Evolutionary conservation across 35 echinoderm and acorn worm genomes (phyloP).

Genomic region (Hemicentrotus pulcherrimus): DNA sequence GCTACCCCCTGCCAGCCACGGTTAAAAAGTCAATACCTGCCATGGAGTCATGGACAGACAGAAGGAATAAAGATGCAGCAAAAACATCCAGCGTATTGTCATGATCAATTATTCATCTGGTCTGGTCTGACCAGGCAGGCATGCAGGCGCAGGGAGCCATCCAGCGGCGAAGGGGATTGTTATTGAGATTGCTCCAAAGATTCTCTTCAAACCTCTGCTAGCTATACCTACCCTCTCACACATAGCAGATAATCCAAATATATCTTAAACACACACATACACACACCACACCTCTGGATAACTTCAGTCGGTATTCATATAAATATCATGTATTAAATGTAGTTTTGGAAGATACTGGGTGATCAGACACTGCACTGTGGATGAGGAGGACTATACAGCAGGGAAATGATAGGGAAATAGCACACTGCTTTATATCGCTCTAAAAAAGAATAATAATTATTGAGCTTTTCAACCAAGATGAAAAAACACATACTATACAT

Average conservation of each 20-base stretch:
- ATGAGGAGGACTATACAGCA: too few species aligned
- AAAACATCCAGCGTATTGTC: not conserved
- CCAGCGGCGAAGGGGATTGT: not conserved
- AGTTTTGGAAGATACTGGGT: too few species aligned
- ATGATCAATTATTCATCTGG: not conserved
- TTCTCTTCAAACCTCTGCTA: not conserved
- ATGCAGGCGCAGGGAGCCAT: not conserved
- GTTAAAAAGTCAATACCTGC: not conserved
- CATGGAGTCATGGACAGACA: not conserved
- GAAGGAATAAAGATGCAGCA: not conserved
- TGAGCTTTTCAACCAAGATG: too few species aligned
- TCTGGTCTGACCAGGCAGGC: not conserved
- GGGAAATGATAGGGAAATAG: too few species aligned
- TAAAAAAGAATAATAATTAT: too few species aligned
- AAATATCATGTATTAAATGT: too few species aligned
- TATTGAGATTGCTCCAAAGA: not conserved
- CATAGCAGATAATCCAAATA: not conserved
- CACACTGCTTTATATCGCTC: too few species aligned
- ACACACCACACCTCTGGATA: not conserved
- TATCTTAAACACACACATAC: not conserved
- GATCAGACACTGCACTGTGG: too few species aligned
- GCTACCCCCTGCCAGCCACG: not conserved
- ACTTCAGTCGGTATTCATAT: too few species aligned
- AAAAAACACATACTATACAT: too few species aligned
- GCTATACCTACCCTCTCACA: not conserved